Base-by-base conservation (phyloP, 2,888 invertebrate species). In the Polydrusus pterygomalis region DNA sequence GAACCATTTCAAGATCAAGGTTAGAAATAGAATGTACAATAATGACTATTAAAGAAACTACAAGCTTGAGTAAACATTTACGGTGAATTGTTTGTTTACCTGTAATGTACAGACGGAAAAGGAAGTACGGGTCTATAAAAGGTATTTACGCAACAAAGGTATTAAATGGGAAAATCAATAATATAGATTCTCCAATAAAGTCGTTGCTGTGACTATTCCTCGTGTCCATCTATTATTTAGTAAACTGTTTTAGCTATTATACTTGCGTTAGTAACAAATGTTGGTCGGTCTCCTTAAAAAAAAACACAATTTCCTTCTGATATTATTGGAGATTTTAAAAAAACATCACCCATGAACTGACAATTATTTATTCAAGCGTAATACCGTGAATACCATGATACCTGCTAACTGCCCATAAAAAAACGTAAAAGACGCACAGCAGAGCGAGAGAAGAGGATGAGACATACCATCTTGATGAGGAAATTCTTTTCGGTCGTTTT, bases 401-500 rank as follows among this genome's bases (percentile, higher is more conserved):
- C 74, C 74, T 75, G 70, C 45, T 65, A 75, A 75, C 67, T 75
- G 67, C 67, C 38, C 38, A 54, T 60, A 47, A 63, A 69, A n/a
- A 68, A 69, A 74, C 43, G 6, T 40, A 30, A 18, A 67, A 38
- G 70, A 75, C 25, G 40, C 47, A 75, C 34, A 56, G 65, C 34
- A 56, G 65, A 45, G 65, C 30, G 18, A 60, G 58, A n/a, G n/a
- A n/a, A n/a, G n/a, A n/a, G n/a, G n/a, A 58, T 18, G 34, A 30
- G 17, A 54, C 49, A 67, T 72, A 76, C 63, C 68, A 73, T 67
- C 70, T 58, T 49, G 65, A 34, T 58, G 75, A 65, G 38, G 73
- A 74, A 70, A 79, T 79, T 82, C 80, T 82, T 81, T 82, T 82
- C 80, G 80, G 80, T 84, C 80, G 82, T 82, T 83, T 80, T 82